Evolutionary conservation across 2,113 vertebrate species (phyloP).

Genomic region (Ailuropoda melanoleuca): DNA sequence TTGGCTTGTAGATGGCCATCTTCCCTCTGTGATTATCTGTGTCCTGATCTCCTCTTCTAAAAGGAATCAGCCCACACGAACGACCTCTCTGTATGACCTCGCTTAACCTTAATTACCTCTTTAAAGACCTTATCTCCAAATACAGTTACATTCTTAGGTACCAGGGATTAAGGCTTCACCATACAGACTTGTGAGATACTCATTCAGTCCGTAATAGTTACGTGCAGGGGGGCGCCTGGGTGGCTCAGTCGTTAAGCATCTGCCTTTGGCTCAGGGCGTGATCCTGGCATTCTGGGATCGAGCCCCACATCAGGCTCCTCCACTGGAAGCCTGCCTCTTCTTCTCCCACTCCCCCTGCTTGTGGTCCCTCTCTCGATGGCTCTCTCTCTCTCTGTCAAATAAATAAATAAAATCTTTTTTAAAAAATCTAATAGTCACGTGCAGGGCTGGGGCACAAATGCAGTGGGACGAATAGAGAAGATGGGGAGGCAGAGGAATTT

Average conservation of each 20-base stretch:
- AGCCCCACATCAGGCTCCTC: too few species aligned
- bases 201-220: not conserved
- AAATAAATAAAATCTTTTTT: too few species aligned
- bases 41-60: not conserved
- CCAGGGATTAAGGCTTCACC: not conserved
- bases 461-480: not conserved
- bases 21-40: not conserved
- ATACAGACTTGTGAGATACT: rapidly evolving
- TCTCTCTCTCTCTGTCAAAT: too few species aligned
- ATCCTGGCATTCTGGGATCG: too few species aligned
- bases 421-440: too few species aligned
- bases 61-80: not conserved
- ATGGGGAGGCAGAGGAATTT: too few species aligned
- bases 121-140: not conserved
- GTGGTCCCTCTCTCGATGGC: too few species aligned
- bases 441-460: not conserved
- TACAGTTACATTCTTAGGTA: not conserved
- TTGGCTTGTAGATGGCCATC: not conserved
- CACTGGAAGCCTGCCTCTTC: too few species aligned
- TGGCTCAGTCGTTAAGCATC: too few species aligned
- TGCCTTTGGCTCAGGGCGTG: too few species aligned
- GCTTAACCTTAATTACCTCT: not conserved
- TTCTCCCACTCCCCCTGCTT: too few species aligned
- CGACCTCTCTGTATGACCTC: rapidly evolving
- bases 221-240: not conserved